Conservation (phyloP, 2,888 invertebrate genomes). For the Rotaria socialis region DNA sequence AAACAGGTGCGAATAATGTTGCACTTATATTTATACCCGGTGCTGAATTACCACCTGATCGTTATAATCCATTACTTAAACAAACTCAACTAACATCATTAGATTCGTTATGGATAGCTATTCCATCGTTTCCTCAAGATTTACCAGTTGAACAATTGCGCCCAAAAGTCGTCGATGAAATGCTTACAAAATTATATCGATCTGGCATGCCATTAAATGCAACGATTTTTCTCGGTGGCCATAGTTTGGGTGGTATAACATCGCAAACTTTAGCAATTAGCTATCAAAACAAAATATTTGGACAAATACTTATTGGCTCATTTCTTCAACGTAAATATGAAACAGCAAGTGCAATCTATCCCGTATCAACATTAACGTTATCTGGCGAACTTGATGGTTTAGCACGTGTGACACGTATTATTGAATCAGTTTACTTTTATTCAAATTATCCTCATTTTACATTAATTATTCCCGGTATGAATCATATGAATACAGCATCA, state of each 20-base stretch:
- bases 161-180: conserved; percentile 5
- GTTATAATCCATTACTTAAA: conserved; percentile 34
- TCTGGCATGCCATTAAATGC: not conserved
- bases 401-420: conserved; percentile 39
- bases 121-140: conserved; percentile 41
- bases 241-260: conserved; percentile 41
- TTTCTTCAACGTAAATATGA: conserved; percentile 41
- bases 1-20: not conserved
- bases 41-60: conserved; percentile 40
- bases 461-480: conserved; percentile 41
- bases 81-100: conserved; percentile 34
- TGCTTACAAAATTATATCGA: not conserved
- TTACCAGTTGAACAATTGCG: not conserved
- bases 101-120: conserved; percentile 37
- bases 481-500: conserved; percentile 41
- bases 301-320: conserved; percentile 39
- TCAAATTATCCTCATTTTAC: conserved; percentile 34
- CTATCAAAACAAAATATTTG: not conserved
- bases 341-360: not conserved
- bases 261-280: conserved; percentile 33
- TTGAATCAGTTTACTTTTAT: conserved; percentile 41
- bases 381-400: conserved; percentile 43
- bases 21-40: conserved; percentile 44
- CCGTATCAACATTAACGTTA: conserved; percentile 35
- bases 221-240: conserved; percentile 41